phyloP scores from a whole-genome alignment of 2,888 invertebrate species.

The Adelognathus sp. region DNA sequence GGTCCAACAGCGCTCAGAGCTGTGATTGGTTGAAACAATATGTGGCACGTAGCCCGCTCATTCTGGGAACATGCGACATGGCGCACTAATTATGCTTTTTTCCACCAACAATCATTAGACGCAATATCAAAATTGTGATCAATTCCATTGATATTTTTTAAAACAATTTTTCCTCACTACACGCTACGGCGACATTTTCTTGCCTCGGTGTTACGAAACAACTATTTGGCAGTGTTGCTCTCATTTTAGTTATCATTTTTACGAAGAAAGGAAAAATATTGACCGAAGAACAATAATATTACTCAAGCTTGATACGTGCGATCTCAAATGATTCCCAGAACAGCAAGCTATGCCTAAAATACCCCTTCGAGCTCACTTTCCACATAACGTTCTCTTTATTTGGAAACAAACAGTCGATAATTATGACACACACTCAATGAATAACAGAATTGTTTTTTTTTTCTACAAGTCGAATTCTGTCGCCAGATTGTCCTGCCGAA shows the following conservation, averaged over 20 bases:
- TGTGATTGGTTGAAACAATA: conserved; percentile 82
- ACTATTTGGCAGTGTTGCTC: not conserved
- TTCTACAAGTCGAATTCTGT: conserved; percentile 77
- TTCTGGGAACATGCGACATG: conserved; percentile 66
- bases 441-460: conserved; percentile 79
- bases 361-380: conserved; percentile 71
- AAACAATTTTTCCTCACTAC: not conserved
- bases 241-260: not conserved
- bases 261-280: not conserved
- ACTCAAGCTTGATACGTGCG: conserved; percentile 22
- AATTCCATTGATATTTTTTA: not conserved
- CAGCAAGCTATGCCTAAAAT: conserved; percentile 74
- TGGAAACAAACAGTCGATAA: conserved; percentile 77
- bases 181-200: not conserved
- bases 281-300: not conserved
- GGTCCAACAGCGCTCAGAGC: conserved; percentile 81
- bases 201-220: not conserved
- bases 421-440: conserved; percentile 79
- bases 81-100: conserved; percentile 17
- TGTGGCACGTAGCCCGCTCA: conserved; percentile 74
- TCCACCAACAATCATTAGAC: not conserved
- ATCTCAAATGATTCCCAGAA: conserved; percentile 68
- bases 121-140: not conserved
- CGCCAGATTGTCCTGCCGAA: conserved; percentile 73
- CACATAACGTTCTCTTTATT: conserved; percentile 76